These are phyloP conservation scores for Xenopus petersii DNA, from an alignment of 2,797 vertebrate species.

Conservation along the genomic window DNA sequence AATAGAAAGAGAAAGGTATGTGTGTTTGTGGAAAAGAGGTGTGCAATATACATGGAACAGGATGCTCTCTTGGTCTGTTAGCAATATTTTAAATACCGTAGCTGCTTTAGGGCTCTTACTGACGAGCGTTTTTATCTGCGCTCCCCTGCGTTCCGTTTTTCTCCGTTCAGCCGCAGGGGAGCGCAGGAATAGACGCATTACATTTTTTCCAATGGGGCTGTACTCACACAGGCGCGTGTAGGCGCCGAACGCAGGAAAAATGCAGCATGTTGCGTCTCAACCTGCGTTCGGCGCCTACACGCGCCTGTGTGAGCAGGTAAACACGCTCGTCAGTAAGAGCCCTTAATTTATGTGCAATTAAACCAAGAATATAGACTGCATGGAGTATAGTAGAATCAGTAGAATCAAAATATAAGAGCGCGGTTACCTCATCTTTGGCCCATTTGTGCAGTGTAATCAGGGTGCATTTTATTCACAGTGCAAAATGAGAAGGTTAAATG, in stretches of 20 bases:
- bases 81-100: constrained; percentile 27
- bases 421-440: constrained; percentile 51
- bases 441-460: constrained; percentile 34
- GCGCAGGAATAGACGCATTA: too few species aligned
- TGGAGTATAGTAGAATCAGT: constrained; percentile 58
- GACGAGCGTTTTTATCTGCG: too few species aligned
- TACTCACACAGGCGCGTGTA: too few species aligned
- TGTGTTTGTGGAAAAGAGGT: constrained; percentile 11
- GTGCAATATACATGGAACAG: not conserved
- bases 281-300: too few species aligned
- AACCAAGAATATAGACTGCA: constrained; percentile 58
- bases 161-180: too few species aligned
- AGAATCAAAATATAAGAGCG: constrained; percentile 55
- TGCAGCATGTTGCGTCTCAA: too few species aligned
- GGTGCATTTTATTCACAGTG: constrained; percentile 37
- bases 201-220: too few species aligned
- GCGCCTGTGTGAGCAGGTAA: too few species aligned
- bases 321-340: too few species aligned
- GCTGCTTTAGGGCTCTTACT: constrained; percentile 7
- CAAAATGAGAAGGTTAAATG: constrained; percentile 38
- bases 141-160: too few species aligned
- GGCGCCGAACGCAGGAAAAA: too few species aligned
- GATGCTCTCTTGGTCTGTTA: constrained; percentile 16
- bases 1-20: not conserved
- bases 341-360: constrained; percentile 57